Evolutionary conservation across 2,113 vertebrate genomes (phyloP).

Genomic region (Chiloscyllium plagiosum): DNA sequence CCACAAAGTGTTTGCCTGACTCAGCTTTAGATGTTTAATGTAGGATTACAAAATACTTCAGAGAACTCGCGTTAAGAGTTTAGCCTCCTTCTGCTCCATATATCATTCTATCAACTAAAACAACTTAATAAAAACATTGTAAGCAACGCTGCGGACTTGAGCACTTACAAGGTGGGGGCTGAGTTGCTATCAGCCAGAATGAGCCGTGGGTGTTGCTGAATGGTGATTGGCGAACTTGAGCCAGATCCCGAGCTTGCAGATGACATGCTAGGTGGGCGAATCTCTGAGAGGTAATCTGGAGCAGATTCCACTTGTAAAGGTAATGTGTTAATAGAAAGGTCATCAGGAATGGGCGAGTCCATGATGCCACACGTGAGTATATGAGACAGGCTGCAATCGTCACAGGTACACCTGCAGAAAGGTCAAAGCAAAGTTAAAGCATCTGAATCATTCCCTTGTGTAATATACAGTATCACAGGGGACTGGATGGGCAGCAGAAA

Average conservation of each 20-base stretch:
- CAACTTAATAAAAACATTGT: neutral
- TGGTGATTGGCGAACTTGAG: conserved; percentile 84
- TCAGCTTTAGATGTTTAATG: too few relatives aligned
- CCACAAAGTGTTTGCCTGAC: too few relatives aligned
- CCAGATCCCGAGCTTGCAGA: conserved; percentile 84
- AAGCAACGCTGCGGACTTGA: neutral
- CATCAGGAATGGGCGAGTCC: conserved; percentile 85
- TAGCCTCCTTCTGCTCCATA: neutral
- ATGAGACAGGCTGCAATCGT: conserved; percentile 97
- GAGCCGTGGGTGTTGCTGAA: conserved; percentile 79
- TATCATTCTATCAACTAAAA: neutral
- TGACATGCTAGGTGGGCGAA: conserved; percentile 84
- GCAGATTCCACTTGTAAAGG: conserved; percentile 75
- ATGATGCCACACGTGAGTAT: conserved; percentile 95
- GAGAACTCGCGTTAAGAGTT: neutral
- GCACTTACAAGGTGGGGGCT: conserved; percentile 78
- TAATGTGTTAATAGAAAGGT: conserved; percentile 79
- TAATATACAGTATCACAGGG: neutral
- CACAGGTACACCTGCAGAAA: conserved; percentile 83
- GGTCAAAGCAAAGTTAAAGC: neutral
- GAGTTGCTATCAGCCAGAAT: conserved; percentile 68
- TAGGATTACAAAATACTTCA: neutral
- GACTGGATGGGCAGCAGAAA: neutral
- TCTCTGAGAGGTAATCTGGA: conserved; percentile 77
- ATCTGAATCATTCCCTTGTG: neutral